Percentiles rank a stretch among this genome's conserved stretches.
These are phyloP conservation scores for Tridacna gigas DNA, from an alignment of 2,888 invertebrate genomes.

Conservation along the genomic window DNA sequence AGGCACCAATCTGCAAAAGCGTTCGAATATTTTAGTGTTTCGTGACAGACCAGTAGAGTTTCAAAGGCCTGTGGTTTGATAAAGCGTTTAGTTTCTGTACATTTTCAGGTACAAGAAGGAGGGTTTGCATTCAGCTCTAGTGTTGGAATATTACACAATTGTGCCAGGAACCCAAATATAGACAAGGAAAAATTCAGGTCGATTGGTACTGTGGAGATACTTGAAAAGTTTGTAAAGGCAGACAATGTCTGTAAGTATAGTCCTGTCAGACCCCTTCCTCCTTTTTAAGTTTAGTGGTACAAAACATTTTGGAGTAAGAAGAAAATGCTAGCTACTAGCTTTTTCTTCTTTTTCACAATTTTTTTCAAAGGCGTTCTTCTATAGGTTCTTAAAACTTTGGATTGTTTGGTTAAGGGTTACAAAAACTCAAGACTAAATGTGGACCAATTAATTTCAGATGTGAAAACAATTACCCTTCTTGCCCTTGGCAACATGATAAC, in stretches of 20 bases:
- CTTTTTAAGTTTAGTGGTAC: background rate
- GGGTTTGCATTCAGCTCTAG: constrained; percentile 67
- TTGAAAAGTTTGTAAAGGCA: constrained; percentile 55
- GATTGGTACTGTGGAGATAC: constrained; percentile 29
- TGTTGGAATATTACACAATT: constrained; percentile 67
- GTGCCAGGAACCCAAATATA: constrained; percentile 61
- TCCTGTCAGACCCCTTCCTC: background rate
- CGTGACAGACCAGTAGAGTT: too few relatives aligned
- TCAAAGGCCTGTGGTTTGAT: too few relatives aligned
- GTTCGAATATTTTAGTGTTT: too few relatives aligned
- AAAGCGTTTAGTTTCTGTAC: background rate
- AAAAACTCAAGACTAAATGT: too few relatives aligned
- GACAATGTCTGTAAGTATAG: constrained; percentile 21
- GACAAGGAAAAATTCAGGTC: constrained; percentile 47
- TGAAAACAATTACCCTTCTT: constrained; percentile 73
- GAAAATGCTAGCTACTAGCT: too few relatives aligned
- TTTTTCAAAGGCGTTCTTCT: too few relatives aligned
- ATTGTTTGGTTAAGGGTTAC: too few relatives aligned
- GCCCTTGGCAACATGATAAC: constrained; percentile 74
- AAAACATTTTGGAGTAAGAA: too few relatives aligned
- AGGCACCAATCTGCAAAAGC: too few relatives aligned
- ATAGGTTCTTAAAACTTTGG: too few relatives aligned
- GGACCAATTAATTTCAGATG: constrained; percentile 52
- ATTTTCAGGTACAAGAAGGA: constrained; percentile 37
- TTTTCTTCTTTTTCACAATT: too few relatives aligned